Conservation (phyloP, 2,888 invertebrate genomes). For the Monochamus alternatus region DNA sequence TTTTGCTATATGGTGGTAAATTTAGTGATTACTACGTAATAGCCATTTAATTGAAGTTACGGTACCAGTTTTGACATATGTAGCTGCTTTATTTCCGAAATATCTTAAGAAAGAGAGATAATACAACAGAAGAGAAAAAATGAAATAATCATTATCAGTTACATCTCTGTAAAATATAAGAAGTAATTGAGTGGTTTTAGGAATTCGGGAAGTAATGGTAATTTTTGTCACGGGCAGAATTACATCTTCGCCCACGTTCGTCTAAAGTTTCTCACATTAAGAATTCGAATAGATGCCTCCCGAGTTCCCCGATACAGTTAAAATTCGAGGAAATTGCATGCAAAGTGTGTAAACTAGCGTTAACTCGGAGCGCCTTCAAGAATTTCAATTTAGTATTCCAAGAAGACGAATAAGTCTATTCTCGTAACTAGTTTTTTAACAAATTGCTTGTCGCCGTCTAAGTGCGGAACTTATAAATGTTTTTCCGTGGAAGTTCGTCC, state of each 20-base stretch:
- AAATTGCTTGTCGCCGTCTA: slow-evolving; percentile 11
- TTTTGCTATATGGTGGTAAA: too few relatives aligned
- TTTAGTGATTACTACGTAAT: too few relatives aligned
- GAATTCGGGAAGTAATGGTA: too few relatives aligned
- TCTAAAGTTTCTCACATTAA: neutral
- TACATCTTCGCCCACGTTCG: neutral
- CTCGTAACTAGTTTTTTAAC: slow-evolving; percentile 15
- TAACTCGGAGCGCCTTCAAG: neutral
- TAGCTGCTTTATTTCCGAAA: too few relatives aligned
- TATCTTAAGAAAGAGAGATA: too few relatives aligned
- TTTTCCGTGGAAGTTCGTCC: slow-evolving; percentile 2
- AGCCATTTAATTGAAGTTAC: too few relatives aligned
- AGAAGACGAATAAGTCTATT: slow-evolving; percentile 2
- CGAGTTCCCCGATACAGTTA: neutral
- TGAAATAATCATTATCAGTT: too few relatives aligned
- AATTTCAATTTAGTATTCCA: slow-evolving; percentile 14
- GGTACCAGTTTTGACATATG: too few relatives aligned
- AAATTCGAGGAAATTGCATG: slow-evolving; percentile 12
- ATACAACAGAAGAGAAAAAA: too few relatives aligned
- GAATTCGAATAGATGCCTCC: neutral
- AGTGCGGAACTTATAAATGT: slow-evolving; percentile 17
- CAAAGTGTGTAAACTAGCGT: slow-evolving; percentile 18
- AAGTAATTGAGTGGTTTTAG: too few relatives aligned
- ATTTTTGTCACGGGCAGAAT: neutral
- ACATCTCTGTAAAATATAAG: too few relatives aligned